Evolutionary conservation across 1,140 invertebrate genomes (phyloP).

Genomic region (Cataglyphis hispanica): DNA sequence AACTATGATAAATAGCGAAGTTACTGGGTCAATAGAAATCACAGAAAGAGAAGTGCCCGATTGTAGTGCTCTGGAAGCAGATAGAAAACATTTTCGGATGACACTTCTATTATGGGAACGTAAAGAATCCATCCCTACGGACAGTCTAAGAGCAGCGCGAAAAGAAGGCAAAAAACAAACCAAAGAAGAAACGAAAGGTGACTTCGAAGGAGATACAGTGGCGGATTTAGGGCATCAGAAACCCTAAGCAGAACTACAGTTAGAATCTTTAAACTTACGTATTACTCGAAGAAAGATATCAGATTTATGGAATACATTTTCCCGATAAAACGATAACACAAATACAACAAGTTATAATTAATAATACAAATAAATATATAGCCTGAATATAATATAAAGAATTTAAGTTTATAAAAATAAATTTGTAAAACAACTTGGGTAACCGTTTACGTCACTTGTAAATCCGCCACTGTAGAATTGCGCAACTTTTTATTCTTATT

Average conservation of each 20-base stretch:
- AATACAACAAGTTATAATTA: neutral
- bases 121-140: slow-evolving; percentile 16
- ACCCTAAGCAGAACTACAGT: neutral
- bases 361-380: too few species aligned
- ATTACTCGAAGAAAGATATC: neutral
- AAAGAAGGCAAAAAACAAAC: neutral
- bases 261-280: neutral
- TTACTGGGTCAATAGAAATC: slow-evolving; percentile 25
- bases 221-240: neutral
- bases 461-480: neutral
- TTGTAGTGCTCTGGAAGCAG: neutral
- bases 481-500: slow-evolving; percentile 29
- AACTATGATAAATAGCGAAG: slow-evolving; percentile 11
- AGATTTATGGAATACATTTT: neutral
- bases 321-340: neutral
- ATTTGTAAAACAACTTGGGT: neutral
- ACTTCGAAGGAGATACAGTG: neutral
- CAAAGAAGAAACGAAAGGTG: slow-evolving; percentile 13
- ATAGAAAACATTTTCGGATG: slow-evolving; percentile 53
- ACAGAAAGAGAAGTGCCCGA: neutral
- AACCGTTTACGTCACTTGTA: neutral
- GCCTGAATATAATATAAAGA: too few species aligned
- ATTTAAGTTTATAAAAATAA: too few species aligned
- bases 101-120: slow-evolving; percentile 43
- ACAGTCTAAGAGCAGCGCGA: neutral